A percentile compares a stretch with the other conserved stretches of the same genome.
phyloP scores from a whole-genome alignment of 2,113 vertebrate species.

The Carlito syrichta region DNA sequence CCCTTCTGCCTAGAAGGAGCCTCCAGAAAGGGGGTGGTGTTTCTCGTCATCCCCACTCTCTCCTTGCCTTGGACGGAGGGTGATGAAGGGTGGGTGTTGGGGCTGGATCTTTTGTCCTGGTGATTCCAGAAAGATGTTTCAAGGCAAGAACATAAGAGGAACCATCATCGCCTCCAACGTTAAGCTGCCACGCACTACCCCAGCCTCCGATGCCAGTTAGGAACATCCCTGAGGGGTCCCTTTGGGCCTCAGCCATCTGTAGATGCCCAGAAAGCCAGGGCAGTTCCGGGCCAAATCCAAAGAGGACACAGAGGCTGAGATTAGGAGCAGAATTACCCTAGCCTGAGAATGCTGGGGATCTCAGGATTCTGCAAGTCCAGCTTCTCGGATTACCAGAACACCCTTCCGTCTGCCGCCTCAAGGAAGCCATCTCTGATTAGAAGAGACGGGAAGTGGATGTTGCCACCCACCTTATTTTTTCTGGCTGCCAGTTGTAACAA shows the following conservation, averaged over 20 bases:
- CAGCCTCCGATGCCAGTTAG: not conserved
- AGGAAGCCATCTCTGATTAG: not conserved
- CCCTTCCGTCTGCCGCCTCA: not conserved
- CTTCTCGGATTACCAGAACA: not conserved
- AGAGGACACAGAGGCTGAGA: not conserved
- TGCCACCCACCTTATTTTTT: not conserved
- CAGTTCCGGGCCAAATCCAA: not conserved
- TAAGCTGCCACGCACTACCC: not conserved
- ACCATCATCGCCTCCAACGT: not conserved
- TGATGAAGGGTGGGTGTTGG: not conserved
- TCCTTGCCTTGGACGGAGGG: not conserved
- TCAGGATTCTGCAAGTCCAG: not conserved
- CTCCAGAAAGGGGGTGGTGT: not conserved
- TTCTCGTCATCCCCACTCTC: not conserved
- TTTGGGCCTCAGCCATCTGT: not conserved
- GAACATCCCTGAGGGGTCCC: not conserved
- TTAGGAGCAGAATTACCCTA: not conserved
- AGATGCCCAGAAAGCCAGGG: not conserved
- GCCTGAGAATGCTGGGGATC: not conserved
- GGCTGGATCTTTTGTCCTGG: not conserved
- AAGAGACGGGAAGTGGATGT: not conserved
- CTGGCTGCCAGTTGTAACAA: not conserved
- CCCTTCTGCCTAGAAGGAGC: not conserved
- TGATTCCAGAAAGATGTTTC: not conserved
- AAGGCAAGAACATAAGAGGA: not conserved